phyloP scores from a whole-genome alignment of 2,797 vertebrate genomes.

The Vultur gryphus region DNA sequence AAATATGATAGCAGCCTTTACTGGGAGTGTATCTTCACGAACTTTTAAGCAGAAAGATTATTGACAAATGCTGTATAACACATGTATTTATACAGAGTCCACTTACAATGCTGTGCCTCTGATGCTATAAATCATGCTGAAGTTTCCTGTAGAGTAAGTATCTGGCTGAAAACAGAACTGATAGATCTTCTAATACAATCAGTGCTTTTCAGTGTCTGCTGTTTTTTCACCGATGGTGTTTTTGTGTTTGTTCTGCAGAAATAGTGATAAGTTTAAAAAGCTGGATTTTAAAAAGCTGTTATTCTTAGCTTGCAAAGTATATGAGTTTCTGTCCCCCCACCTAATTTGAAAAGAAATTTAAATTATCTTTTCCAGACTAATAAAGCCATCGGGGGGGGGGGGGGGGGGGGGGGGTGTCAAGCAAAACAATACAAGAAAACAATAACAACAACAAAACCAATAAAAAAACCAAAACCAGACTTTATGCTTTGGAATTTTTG shows the following conservation, averaged over 20 bases:
- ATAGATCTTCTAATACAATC: neutral
- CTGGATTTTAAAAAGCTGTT: neutral
- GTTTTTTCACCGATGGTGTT: neutral
- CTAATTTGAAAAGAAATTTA: neutral
- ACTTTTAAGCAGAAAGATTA: neutral
- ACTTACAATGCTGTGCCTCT: neutral
- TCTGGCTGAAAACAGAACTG: constrained; percentile 19
- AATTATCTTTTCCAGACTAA: neutral
- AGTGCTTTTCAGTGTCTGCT: neutral
- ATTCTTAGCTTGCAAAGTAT: neutral
- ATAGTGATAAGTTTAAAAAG: neutral
- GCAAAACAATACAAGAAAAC: neutral
- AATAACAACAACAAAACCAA: neutral
- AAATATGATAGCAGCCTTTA: neutral
- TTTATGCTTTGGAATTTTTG: neutral
- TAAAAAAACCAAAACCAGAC: neutral
- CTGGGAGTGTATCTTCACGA: neutral
- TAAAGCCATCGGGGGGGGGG: neutral
- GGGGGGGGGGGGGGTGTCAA: neutral
- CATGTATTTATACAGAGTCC: neutral
- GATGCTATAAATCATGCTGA: constrained; percentile 25
- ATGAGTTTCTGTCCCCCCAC: neutral
- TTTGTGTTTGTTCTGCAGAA: neutral
- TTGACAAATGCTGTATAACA: neutral
- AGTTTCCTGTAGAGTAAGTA: constrained; percentile 1